Base-by-base conservation (phyloP, 2,888 invertebrate species). In the Sminthurinus aureus region DNA sequence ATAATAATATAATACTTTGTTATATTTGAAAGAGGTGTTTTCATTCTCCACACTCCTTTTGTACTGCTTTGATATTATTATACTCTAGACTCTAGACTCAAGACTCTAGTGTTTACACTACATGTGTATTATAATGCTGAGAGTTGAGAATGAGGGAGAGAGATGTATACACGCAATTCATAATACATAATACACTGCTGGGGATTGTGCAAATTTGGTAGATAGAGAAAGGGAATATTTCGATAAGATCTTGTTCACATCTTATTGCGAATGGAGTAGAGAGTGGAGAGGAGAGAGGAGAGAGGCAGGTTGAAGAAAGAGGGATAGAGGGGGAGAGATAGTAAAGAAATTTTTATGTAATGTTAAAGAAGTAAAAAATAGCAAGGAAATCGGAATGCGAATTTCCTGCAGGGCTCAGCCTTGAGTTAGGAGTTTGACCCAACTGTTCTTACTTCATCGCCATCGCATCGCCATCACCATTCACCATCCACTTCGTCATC, bases 351-450 rank as follows among this genome's bases (percentile, higher is more conserved):
- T 75, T 69, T 75, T 81, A 75, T 52, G 81, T 75, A 82, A 75
- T 75, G 76, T 50, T 66, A 76, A 82, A 82, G 76, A 82, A 82
- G 75, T 38, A 74, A 74, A 74, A 74, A 67, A 75, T 74, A 75
- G 83, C 76, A 69, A 75, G 71, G 77, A 84, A 81, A 84, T 77
- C 52, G 81, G 81, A 82, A 81, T 81, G 77, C 84, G 75, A 76
- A 80, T 81, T 79, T 79, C 79, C 81, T 78, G 76, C 71, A 75
- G 38, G 79, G 71, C 66, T 79, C 87, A 87, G 87, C 88, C 88
- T 88, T 88, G 88, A 88, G 87, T 83, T 84, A 88, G 88, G 88
- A 86, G 88, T 86, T 88, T 88, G 88, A 88, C 88, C 88, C 87
- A 88, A 80, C 87, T 84, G 83, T 74, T 79, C 84, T 83, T 78